Evolutionary conservation across 1,140 invertebrate species (phyloP).

Genomic region (Pemphigus obesinymphae): DNA sequence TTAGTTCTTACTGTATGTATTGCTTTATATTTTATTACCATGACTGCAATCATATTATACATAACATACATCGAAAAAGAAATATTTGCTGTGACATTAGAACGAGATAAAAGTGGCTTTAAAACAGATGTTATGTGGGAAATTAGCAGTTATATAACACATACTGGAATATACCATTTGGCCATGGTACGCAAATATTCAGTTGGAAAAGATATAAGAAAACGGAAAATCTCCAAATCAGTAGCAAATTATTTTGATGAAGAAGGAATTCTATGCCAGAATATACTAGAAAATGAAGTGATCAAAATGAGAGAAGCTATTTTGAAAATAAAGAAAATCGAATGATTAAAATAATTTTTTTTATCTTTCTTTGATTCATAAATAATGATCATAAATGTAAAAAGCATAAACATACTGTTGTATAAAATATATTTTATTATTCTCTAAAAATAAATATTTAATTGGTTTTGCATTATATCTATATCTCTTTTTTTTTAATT

Average conservation of each 20-base stretch:
- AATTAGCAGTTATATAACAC: constrained; percentile 86
- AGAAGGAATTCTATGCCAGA: constrained; percentile 75
- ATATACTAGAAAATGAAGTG: constrained; percentile 73
- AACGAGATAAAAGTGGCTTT: constrained; percentile 71
- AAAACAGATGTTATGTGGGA: constrained; percentile 75
- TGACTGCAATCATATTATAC: constrained; percentile 90
- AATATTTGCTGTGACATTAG: constrained; percentile 83
- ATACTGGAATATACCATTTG: constrained; percentile 87
- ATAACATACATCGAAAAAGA: constrained; percentile 95
- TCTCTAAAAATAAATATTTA: background rate
- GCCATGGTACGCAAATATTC: constrained; percentile 67
- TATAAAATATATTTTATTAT: background rate
- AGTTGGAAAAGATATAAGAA: constrained; percentile 59
- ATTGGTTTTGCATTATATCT: background rate
- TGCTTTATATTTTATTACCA: constrained; percentile 87
- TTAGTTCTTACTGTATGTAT: constrained; percentile 63
- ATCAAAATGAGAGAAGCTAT: constrained; percentile 73
- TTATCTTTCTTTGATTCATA: background rate
- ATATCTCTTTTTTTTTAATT: too few relatives aligned
- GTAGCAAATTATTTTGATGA: constrained; percentile 87
- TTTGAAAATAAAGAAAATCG: constrained; percentile 71
- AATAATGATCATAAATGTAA: background rate
- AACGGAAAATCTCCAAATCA: constrained; percentile 72
- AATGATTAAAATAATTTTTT: constrained; percentile 61
- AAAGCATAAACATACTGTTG: too few relatives aligned